Percentiles rank a stretch among this genome's conserved stretches.
Evolutionary conservation across 2,888 invertebrate species (phyloP).

Genomic region (Sicus ferrugineus): DNA sequence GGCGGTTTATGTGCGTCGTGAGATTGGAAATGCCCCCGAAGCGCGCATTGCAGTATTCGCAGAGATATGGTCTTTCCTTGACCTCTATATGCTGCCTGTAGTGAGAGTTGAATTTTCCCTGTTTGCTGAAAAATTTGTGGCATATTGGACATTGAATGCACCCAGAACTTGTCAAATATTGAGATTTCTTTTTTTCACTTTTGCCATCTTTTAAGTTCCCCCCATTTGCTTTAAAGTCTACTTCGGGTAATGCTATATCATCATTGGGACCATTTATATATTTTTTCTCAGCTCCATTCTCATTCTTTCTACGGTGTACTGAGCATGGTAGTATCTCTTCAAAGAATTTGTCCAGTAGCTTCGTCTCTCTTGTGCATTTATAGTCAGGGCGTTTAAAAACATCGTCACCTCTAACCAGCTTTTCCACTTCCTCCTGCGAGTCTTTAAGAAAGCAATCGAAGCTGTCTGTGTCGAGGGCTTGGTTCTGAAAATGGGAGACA

Average conservation of each 20-base stretch:
- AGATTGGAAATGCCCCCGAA: conserved; percentile 42
- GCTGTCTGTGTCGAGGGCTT: no score
- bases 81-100: not conserved
- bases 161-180: conserved; percentile 21
- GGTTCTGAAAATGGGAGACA: no score
- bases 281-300: conserved; percentile 3
- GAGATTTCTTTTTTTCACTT: conserved; percentile 31
- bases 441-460: no score
- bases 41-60: conserved; percentile 39
- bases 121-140: conserved; percentile 1
- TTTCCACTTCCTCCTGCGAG: no score
- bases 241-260: no score
- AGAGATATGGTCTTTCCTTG: conserved; percentile 29
- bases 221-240: no score
- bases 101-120: conserved; percentile 3
- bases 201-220: no score
- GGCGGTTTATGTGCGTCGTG: conserved; percentile 38
- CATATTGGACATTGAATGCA: conserved; percentile 31
- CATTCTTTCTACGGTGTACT: conserved; percentile 4
- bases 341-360: not conserved
- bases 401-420: no score
- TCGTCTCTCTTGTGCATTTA: not conserved
- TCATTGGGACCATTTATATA: no score
- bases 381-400: not conserved
- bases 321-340: conserved; percentile 9